A percentile compares a stretch with the other conserved stretches of the same genome.
phyloP scores from a whole-genome alignment of 2,888 invertebrate genomes.

The Apodemia mormo region DNA sequence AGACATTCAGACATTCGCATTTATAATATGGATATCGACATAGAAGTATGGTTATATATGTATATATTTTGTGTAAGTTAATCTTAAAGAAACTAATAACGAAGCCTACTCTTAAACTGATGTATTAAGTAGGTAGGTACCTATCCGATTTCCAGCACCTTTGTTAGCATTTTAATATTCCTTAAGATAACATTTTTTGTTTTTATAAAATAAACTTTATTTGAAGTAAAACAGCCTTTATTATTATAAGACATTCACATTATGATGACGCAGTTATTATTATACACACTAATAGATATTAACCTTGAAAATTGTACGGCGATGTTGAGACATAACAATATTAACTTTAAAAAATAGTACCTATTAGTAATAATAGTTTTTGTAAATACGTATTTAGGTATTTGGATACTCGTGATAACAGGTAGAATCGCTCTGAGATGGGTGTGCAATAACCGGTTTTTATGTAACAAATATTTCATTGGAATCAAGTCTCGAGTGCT shows the following conservation, averaged over 20 bases:
- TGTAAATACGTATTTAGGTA: background rate
- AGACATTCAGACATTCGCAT: no score
- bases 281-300: background rate
- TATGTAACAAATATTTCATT: background rate
- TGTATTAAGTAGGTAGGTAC: no score
- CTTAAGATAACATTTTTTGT: background rate
- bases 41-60: no score
- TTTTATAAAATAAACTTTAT: background rate
- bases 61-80: no score
- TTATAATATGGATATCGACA: no score
- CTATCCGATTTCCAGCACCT: no score
- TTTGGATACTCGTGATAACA: slow-evolving; percentile 8
- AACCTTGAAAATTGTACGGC: background rate
- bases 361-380: background rate
- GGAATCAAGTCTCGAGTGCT: slow-evolving; percentile 16
- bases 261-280: background rate
- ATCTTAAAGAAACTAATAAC: no score
- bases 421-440: background rate
- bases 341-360: background rate
- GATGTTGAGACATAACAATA: background rate
- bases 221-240: background rate
- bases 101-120: no score
- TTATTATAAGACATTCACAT: background rate
- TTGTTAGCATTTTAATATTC: no score
- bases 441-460: slow-evolving; percentile 2